phyloP scores from a whole-genome alignment of 1,140 invertebrate species.

The Temnothorax longispinosus region DNA sequence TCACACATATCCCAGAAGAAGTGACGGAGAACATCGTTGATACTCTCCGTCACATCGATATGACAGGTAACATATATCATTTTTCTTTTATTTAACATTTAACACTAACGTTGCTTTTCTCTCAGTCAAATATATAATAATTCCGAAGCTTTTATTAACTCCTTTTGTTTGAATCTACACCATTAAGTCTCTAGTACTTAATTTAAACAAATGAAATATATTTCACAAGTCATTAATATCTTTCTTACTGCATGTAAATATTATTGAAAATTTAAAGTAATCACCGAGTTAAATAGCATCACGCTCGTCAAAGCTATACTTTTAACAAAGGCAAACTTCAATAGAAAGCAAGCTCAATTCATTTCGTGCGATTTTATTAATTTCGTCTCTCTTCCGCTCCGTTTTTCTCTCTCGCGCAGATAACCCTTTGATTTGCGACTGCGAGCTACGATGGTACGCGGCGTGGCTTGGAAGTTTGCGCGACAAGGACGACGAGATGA shows the following conservation, averaged over 20 bases:
- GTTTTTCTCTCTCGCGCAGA: constrained; percentile 86
- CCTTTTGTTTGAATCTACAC: not conserved
- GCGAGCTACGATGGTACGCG: constrained; percentile 94
- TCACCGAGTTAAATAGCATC: not conserved
- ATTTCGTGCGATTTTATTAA: not conserved
- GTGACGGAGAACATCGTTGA: constrained; percentile 95
- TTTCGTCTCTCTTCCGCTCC: not conserved
- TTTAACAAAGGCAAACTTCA: not conserved
- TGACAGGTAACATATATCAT: constrained; percentile 90
- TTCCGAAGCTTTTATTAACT: not conserved
- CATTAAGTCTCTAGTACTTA: not conserved
- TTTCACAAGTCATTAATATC: not conserved
- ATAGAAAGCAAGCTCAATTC: not conserved
- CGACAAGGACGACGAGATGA: constrained; percentile 93
- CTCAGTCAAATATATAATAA: not conserved
- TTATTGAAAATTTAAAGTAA: not conserved
- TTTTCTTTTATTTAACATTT: not conserved
- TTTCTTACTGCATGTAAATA: not conserved
- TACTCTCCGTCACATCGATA: constrained; percentile 93
- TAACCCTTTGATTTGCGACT: constrained; percentile 95
- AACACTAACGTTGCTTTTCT: not conserved
- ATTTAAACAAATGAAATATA: constrained; percentile 4
- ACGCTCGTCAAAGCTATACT: not conserved
- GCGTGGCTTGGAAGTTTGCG: constrained; percentile 91
- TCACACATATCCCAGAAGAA: constrained; percentile 93